Evolutionary conservation across 2,888 invertebrate genomes (phyloP).

Genomic region (Megastigmus dorsalis): DNA sequence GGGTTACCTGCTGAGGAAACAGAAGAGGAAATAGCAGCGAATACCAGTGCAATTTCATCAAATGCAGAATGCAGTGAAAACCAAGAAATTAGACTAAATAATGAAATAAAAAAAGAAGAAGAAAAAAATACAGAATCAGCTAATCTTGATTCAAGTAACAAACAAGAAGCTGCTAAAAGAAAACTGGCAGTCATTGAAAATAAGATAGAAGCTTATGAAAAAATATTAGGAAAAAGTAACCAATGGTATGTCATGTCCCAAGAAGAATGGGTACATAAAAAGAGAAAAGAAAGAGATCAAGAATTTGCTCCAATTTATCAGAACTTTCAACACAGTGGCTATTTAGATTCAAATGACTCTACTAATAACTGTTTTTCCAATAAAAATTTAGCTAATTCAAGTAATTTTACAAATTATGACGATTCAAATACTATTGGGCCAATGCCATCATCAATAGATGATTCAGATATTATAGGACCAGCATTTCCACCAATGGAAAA

Average conservation of each 20-base stretch:
- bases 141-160: constrained; percentile 53
- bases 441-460: constrained; percentile 55
- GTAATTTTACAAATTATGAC: constrained; percentile 52
- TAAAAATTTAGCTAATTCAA: constrained; percentile 6
- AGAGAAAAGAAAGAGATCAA: constrained; percentile 81
- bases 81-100: constrained; percentile 56
- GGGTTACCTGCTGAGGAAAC: constrained; percentile 80
- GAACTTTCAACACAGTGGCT: constrained; percentile 62
- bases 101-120: constrained; percentile 50
- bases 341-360: constrained; percentile 15
- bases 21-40: constrained; percentile 64
- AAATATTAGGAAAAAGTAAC: constrained; percentile 73
- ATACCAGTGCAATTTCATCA: constrained; percentile 30
- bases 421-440: constrained; percentile 61
- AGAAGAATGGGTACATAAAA: constrained; percentile 86
- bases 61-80: constrained; percentile 36
- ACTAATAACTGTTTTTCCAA: not conserved
- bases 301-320: constrained; percentile 85
- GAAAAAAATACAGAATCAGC: constrained; percentile 35
- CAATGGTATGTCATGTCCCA: constrained; percentile 81
- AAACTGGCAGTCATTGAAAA: constrained; percentile 65
- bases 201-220: constrained; percentile 68
- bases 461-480: constrained; percentile 1
- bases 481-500: not conserved
- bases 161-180: constrained; percentile 57